Evolutionary conservation across 2,113 vertebrate species (phyloP).

Genomic region (Thamnophis sirtalis): DNA sequence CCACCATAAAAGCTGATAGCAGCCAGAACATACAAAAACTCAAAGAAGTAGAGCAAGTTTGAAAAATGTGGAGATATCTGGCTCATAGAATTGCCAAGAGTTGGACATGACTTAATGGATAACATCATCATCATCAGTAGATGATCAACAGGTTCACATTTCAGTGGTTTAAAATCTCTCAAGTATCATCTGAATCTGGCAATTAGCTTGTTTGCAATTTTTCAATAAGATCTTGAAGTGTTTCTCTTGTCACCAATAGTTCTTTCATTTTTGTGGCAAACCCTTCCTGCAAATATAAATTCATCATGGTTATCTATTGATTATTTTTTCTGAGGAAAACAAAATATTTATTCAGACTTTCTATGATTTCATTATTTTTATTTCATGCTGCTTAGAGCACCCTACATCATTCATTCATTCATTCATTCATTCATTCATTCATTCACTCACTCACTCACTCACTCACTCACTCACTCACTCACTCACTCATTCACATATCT

Average conservation of each 20-base stretch:
- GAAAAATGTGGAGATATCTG: neutral
- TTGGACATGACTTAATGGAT: neutral
- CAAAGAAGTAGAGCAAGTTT: neutral
- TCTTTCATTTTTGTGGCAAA: neutral
- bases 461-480: too few species aligned
- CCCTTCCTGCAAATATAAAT: neutral
- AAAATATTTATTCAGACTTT: neutral
- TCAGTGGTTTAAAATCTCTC: neutral
- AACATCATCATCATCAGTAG: neutral
- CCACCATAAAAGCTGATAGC: neutral
- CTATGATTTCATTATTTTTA: neutral
- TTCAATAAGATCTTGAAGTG: neutral
- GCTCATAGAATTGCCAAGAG: neutral
- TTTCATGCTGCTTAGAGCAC: neutral
- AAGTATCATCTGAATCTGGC: neutral
- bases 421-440: neutral
- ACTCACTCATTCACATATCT: neutral
- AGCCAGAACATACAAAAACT: neutral
- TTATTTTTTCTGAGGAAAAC: neutral
- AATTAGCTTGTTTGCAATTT: neutral
- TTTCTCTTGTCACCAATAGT: neutral
- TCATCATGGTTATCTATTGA: neutral
- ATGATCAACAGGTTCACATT: neutral
- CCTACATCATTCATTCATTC: neutral
- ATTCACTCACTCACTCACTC: too few species aligned